Evolutionary conservation across 2,113 vertebrate species (phyloP).

Genomic region (zebrafish (Danio rerio)): DNA sequence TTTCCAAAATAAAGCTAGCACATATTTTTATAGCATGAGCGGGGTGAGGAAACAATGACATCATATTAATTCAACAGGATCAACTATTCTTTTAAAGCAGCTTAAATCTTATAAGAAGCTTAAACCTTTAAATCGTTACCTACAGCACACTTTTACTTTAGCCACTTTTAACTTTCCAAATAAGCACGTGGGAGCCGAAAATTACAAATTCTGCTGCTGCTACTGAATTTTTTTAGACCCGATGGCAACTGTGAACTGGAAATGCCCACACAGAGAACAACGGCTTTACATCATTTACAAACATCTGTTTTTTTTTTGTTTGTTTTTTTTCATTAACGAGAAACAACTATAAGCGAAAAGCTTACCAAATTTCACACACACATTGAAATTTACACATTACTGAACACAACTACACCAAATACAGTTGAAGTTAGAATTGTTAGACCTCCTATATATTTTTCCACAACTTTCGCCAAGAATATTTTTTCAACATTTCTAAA

Average conservation of each 20-base stretch:
- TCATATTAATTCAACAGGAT: background rate
- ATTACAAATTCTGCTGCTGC: background rate
- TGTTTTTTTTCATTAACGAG: background rate
- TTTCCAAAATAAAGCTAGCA: background rate
- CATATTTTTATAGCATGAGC: background rate
- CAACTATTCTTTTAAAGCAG: background rate
- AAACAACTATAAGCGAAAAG: too few species aligned
- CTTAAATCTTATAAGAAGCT: background rate
- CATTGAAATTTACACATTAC: background rate
- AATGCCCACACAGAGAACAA: background rate
- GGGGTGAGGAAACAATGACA: background rate
- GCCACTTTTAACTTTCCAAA: background rate
- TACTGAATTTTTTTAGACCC: background rate
- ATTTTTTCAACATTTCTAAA: too few species aligned
- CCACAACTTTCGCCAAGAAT: too few species aligned
- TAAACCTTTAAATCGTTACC: background rate
- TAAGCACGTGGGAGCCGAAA: background rate
- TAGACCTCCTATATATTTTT: too few species aligned
- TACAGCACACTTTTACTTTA: background rate
- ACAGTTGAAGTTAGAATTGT: too few species aligned
- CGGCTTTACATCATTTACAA: background rate
- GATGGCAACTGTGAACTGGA: background rate
- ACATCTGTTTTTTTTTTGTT: background rate
- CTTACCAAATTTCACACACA: background rate
- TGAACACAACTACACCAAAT: background rate